Conservation (phyloP, 2,797 vertebrate species). For the Onychomys arenicola region DNA sequence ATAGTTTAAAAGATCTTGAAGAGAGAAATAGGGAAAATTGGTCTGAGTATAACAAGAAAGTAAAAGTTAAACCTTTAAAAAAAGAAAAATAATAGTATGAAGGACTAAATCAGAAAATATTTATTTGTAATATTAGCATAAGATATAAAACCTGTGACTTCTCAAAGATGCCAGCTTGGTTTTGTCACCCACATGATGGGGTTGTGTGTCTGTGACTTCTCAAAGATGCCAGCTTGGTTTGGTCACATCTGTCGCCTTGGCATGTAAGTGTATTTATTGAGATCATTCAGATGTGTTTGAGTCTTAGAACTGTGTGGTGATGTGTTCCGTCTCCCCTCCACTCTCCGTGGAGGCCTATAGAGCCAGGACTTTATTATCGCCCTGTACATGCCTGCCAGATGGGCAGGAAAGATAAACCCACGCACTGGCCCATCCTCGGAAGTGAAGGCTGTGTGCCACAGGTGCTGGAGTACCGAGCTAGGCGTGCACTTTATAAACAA, state of each 20-base stretch:
- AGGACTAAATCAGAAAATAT: background rate
- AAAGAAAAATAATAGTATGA: background rate
- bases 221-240: constrained; percentile 7
- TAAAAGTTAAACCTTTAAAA: constrained; percentile 20
- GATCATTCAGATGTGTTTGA: constrained; percentile 12
- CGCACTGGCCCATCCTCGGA: background rate
- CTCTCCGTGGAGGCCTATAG: background rate
- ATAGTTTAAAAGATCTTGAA: constrained; percentile 58
- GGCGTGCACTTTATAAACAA: background rate
- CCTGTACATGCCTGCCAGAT: background rate
- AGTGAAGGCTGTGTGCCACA: background rate
- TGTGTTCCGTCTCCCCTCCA: background rate
- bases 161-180: background rate
- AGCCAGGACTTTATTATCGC: constrained; percentile 42
- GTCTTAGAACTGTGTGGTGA: constrained; percentile 12
- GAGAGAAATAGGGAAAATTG: constrained; percentile 50
- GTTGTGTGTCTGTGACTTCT: background rate
- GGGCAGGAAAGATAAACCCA: background rate
- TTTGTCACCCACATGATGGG: background rate
- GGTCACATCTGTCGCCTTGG: background rate
- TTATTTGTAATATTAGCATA: background rate
- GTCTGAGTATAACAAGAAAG: background rate
- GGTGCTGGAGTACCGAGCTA: background rate
- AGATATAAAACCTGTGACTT: background rate
- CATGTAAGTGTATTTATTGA: background rate